Conservation (phyloP, 2,113 vertebrate genomes). For the Bos javanicus region DNA sequence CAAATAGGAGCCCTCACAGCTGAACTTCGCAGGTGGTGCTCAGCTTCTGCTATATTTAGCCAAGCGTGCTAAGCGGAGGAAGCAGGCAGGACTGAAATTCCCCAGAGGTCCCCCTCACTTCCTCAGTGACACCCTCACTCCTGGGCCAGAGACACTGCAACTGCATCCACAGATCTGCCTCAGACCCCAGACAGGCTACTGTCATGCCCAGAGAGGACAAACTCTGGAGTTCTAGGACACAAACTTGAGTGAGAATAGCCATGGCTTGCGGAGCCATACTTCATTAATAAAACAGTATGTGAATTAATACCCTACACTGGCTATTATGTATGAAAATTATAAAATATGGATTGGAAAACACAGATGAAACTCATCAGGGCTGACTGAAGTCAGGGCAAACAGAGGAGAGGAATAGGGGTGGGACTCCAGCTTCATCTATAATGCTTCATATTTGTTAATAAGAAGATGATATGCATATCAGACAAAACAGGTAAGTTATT, state of each 20-base stretch:
- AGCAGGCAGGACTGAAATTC: neutral
- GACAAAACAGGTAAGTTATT: neutral
- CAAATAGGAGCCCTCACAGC: neutral
- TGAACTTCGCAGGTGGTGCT: constrained; percentile 21
- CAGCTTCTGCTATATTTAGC: constrained; percentile 33
- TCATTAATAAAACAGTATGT: neutral
- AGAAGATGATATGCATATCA: neutral
- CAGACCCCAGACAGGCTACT: neutral
- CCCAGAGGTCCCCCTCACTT: neutral
- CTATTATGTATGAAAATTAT: neutral
- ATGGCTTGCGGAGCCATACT: neutral
- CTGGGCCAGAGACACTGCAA: neutral
- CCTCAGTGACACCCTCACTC: neutral
- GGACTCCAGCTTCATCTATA: neutral
- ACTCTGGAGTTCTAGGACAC: neutral
- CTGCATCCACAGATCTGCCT: neutral
- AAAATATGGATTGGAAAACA: neutral
- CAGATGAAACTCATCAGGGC: neutral
- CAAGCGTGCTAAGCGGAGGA: neutral
- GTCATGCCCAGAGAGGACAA: neutral
- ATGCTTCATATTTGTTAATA: neutral
- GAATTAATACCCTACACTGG: neutral
- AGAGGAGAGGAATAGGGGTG: too few relatives aligned
- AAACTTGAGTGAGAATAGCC: neutral
- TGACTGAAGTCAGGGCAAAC: neutral